phyloP scores from a whole-genome alignment of 1,140 invertebrate genomes.

The Mylabris phalerata region DNA sequence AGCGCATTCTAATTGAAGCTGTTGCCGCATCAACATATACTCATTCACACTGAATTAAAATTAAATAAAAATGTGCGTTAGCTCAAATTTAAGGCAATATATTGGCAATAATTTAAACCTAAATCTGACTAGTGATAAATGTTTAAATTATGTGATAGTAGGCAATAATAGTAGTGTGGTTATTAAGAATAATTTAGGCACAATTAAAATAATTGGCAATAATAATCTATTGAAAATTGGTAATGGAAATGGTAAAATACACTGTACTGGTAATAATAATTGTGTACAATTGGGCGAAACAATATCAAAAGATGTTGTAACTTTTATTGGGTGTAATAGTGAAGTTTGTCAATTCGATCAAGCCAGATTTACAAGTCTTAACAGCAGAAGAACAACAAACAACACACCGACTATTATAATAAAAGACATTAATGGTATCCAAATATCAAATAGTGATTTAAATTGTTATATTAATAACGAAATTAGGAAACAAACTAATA shows the following conservation, averaged over 20 bases:
- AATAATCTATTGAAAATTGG: conserved; percentile 2
- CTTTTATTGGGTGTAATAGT: conserved; percentile 4
- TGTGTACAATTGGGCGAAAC: neutral
- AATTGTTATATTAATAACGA: too few species aligned
- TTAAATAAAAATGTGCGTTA: too few species aligned
- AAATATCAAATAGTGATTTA: too few species aligned
- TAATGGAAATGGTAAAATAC: conserved; percentile 6
- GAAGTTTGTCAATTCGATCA: too few species aligned
- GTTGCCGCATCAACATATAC: too few species aligned
- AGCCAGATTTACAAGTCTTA: too few species aligned
- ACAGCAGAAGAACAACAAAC: too few species aligned
- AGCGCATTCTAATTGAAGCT: too few species aligned
- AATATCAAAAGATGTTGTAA: conserved; percentile 2
- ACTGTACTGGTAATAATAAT: conserved; percentile 17
- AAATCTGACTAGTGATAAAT: neutral
- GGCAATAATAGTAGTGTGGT: conserved; percentile 13
- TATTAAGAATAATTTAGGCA: conserved; percentile 2
- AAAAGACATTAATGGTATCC: too few species aligned
- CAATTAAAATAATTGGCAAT: conserved; percentile 15
- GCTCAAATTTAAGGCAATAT: neutral
- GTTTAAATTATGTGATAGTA: conserved; percentile 2
- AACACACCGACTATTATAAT: too few species aligned
- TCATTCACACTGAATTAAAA: too few species aligned
- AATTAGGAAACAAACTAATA: too few species aligned
- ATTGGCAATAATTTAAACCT: conserved; percentile 4